Evolutionary conservation across 2,888 invertebrate genomes (phyloP), one percentile per base, ranked within the genome.

Genomic region (Troides aeacus): DNA sequence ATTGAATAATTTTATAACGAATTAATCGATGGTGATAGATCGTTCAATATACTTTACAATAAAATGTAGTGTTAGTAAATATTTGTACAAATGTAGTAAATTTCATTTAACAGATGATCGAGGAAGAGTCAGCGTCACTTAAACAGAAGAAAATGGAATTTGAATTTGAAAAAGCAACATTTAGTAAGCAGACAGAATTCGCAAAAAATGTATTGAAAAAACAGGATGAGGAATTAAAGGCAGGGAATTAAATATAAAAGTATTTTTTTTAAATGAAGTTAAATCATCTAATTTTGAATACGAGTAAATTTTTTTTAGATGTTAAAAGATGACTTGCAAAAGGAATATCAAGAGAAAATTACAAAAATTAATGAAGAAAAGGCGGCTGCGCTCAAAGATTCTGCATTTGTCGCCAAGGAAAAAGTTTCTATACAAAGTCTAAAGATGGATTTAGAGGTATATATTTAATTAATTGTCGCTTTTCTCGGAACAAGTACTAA

Each of bases 81-180:
- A 53, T 56, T 56, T 56, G n/a, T 56, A 56, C 7, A 21, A 21
- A 56, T n/a, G n/a, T 56, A 15, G 5, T 56, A 56, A n/a, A 56
- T 60, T 58, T 67, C n/a, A 8, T 65, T 30, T 66, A 50, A 66
- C 70, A 93, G 93, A 86, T 87, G 82, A 84, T 93, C 12, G 93
- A 93, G 78, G 93, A 92, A 78, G 93, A 93, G 71, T 81, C 89
- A 2, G 78, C 80, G 18, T 68, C 79, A 1, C 78, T 95, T 24
- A 94, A 94, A 76, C 94, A 94, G 79, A 94, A 94, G 76, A 91
- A 92, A 75, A 92, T 94, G 82, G 94, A 93, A 70, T 89, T 95
- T 75, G 93, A 94, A 68, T 94, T 94, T 68, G 93, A 94, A 82
- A 93, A 93, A 68, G 91, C 94, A n/a, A 94, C 94, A 1, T 92